Base-by-base conservation (phyloP, 1,140 invertebrate genomes). In the Hyles vespertilio region DNA sequence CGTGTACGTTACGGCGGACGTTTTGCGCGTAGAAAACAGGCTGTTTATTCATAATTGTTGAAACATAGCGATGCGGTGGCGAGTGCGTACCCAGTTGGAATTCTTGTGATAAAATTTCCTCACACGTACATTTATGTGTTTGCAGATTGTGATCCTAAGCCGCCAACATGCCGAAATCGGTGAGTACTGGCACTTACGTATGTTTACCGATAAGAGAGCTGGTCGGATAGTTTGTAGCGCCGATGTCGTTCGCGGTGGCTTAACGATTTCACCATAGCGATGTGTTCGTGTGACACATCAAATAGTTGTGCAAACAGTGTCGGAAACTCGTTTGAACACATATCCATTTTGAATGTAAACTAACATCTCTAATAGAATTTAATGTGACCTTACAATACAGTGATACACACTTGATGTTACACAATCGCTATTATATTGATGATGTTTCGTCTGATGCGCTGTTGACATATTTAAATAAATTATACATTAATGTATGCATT, bases 91-190 rank as follows among this genome's bases (percentile, higher is more conserved):
- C 50, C 12, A 44, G 51, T 73, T 62, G 61, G 70, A 62, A 73
- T 71, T 71, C 62, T 47, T 56, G 69, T 67, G 56, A 61, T 55
- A 63, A 51, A 59, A 45, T 67, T 69, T 70, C 61, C 55, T 69
- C 56, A 69, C 55, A 62, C 64, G 55, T 65, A 59, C 33, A n/a
- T 43, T 75, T 83, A 74, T 75, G 49, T 74, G 51, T 55, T 87
- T 84, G 51, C 84, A 89, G 86, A 89, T 86, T 76, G 77, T 78
- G 72, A 87, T 79, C 78, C 78, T 68, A 74, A 83, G 65, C 72
- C 77, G 79, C 76, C 81, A 87, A 84, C 56, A 89, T 89, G 86
- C 86, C 86, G 77, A 89, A 89, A 89, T 89, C 85, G 72, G 85
- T 89, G 71, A 87, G 85, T 88, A 66, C 58, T 47, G 33, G 22